phyloP scores from a whole-genome alignment of 2,888 invertebrate species.

The Phyto melanocephala region DNA sequence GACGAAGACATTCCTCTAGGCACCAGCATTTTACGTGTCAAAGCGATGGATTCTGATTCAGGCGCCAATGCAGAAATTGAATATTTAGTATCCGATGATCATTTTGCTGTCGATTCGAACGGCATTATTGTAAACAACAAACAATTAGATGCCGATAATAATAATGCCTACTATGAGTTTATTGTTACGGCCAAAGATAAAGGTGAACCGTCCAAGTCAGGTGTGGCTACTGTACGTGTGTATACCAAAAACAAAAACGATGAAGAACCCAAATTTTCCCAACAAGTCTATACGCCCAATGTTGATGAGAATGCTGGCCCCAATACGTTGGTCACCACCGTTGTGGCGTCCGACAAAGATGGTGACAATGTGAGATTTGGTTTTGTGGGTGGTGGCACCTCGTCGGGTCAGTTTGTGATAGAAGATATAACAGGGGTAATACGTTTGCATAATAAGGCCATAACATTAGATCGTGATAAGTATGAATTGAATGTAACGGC shows the following conservation, averaged over 20 bases:
- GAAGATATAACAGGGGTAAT: conserved; percentile 97
- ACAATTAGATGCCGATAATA: conserved; percentile 96
- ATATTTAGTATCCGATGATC: conserved; percentile 93
- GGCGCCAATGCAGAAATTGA: conserved; percentile 97
- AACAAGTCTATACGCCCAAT: conserved; percentile 97
- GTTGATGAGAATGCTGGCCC: conserved; percentile 97
- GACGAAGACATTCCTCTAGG: conserved; percentile 96
- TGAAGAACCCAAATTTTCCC: conserved; percentile 97
- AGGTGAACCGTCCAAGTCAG: conserved; percentile 94
- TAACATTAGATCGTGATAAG: conserved; percentile 93
- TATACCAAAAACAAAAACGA: conserved; percentile 99
- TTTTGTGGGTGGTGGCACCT: conserved; percentile 93
- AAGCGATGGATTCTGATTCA: conserved; percentile 96
- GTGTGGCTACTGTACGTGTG: conserved; percentile 94
- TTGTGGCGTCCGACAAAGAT: conserved; percentile 98
- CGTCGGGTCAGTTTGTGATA: conserved; percentile 95
- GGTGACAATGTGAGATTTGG: conserved; percentile 97
- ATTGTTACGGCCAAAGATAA: conserved; percentile 96
- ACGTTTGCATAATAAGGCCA: conserved; percentile 91
- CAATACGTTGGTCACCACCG: conserved; percentile 96
- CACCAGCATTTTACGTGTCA: conserved; percentile 94
- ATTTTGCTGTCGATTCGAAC: conserved; percentile 95
- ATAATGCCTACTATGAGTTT: conserved; percentile 97
- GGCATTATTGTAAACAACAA: conserved; percentile 96
- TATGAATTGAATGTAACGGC: conserved; percentile 98